These are phyloP conservation scores for Halcyon badia DNA, from an alignment of 2,797 vertebrate species.

Conservation along the genomic window DNA sequence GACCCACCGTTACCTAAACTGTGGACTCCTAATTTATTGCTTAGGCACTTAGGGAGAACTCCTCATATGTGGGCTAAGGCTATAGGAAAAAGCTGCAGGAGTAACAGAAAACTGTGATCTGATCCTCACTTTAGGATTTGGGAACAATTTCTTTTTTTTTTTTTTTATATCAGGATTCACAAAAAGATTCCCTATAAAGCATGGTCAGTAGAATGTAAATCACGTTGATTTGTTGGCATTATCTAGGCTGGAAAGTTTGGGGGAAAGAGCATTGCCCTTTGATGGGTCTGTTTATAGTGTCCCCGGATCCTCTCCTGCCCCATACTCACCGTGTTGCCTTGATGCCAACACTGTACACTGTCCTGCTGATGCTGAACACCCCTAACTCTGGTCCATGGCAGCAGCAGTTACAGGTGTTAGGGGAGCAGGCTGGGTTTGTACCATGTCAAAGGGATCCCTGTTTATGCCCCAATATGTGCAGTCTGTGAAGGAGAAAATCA, in stretches of 20 bases:
- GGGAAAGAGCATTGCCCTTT: neutral
- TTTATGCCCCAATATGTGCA: accelerated
- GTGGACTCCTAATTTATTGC: neutral
- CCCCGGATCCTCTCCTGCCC: neutral
- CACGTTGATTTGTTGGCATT: neutral
- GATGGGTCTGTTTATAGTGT: neutral
- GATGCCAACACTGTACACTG: accelerated
- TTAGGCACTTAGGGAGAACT: neutral
- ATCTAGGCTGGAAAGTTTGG: neutral
- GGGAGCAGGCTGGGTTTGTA: accelerated
- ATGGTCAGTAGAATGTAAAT: neutral
- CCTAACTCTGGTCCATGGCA: accelerated
- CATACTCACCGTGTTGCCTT: accelerated
- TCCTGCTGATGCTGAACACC: neutral
- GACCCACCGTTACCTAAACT: neutral
- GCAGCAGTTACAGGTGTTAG: neutral
- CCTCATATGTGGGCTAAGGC: neutral
- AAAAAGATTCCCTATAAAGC: neutral
- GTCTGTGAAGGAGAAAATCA: neutral
- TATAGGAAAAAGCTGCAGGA: neutral
- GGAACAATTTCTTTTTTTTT: neutral
- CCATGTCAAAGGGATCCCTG: neutral
- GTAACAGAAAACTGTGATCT: neutral
- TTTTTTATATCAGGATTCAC: accelerated
- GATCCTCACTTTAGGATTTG: neutral